Conservation (phyloP, 2,797 vertebrate genomes). For the Semotilus atromaculatus region DNA sequence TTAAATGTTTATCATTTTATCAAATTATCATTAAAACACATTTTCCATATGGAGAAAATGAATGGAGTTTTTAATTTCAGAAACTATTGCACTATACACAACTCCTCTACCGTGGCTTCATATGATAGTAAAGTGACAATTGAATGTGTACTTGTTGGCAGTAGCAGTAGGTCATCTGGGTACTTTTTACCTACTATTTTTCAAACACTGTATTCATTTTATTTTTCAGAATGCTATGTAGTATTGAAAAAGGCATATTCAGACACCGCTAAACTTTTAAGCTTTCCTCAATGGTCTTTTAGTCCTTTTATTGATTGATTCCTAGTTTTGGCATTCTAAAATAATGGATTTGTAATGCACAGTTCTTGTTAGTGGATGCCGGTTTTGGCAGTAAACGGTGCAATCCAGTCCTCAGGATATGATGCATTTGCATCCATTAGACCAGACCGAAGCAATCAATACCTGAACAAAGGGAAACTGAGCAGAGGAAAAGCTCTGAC, state of each 20-base stretch:
- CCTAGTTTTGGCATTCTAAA: background rate
- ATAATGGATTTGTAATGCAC: slow-evolving; percentile 49
- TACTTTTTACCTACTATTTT: no score
- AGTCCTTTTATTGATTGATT: slow-evolving; percentile 9
- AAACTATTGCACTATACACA: background rate
- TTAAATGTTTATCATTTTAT: no score
- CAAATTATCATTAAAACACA: no score
- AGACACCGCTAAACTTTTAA: no score
- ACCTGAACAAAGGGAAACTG: slow-evolving; percentile 33
- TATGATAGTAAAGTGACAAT: background rate
- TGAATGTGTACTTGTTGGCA: background rate
- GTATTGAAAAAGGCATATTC: background rate
- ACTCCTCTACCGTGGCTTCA: background rate
- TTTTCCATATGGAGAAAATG: no score
- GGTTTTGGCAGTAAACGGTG: slow-evolving; percentile 17
- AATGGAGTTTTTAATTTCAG: background rate
- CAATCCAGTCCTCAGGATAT: slow-evolving; percentile 31
- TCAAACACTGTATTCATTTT: no score
- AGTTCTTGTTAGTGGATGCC: slow-evolving; percentile 36
- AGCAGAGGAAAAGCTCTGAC: slow-evolving; percentile 1
- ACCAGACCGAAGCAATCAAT: slow-evolving; percentile 48
- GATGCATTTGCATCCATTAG: slow-evolving; percentile 49
- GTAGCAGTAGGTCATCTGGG: no score
- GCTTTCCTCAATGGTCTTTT: background rate
- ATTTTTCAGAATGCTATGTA: no score